Conservation (phyloP, 2,113 vertebrate species). For the Engystomops pustulosus region DNA sequence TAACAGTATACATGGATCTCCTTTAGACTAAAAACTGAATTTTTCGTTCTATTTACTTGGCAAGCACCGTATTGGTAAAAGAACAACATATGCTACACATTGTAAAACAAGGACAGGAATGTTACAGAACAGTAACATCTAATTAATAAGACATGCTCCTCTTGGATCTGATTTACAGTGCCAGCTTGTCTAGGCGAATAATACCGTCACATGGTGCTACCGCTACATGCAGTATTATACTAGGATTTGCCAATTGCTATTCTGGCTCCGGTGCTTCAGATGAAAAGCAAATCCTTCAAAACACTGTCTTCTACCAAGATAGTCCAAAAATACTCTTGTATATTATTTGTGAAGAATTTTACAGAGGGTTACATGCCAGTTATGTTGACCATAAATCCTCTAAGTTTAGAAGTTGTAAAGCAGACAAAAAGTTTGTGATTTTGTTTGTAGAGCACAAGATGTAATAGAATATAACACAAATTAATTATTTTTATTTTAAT, state of each 20-base stretch:
- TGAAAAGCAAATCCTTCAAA: not conserved
- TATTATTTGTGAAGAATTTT: not conserved
- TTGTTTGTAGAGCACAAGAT: not conserved
- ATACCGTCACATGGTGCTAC: slow-evolving; percentile 17
- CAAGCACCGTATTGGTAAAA: not conserved
- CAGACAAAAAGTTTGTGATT: not conserved
- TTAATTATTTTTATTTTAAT: too few relatives aligned
- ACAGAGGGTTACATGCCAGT: not conserved
- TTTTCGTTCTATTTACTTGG: not conserved
- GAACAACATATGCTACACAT: slow-evolving; percentile 35
- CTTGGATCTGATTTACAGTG: not conserved
- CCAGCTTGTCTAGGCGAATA: slow-evolving; percentile 21
- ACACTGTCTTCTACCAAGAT: not conserved
- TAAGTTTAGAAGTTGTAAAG: not conserved
- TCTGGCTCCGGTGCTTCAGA: not conserved
- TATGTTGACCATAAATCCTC: not conserved
- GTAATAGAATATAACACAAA: too few relatives aligned
- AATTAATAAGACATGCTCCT: slow-evolving; percentile 5
- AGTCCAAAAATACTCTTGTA: not conserved
- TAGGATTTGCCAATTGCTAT: slow-evolving; percentile 12
- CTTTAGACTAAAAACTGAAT: not conserved
- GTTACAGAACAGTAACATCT: slow-evolving; percentile 1
- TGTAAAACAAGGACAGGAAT: slow-evolving; percentile 11
- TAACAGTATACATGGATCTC: too few relatives aligned
- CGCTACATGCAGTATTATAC: not conserved